These are phyloP conservation scores for Ectemnius continuus DNA, from an alignment of 2,888 invertebrate genomes.

Conservation along the genomic window DNA sequence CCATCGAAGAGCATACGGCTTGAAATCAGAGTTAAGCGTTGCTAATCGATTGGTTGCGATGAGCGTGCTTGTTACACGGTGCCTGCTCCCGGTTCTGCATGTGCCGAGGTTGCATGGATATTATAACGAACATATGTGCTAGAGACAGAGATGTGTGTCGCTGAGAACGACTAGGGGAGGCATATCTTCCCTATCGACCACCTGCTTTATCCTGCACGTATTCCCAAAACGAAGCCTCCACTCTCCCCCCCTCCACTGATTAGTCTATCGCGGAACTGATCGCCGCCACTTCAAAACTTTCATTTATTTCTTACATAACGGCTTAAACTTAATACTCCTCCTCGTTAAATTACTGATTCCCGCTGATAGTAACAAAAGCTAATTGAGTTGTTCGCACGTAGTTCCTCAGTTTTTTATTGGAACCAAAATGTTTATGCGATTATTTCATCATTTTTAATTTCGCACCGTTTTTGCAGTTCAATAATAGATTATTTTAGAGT, in stretches of 20 bases:
- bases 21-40: constrained; percentile 45
- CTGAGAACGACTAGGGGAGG: constrained; percentile 49
- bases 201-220: constrained; percentile 60
- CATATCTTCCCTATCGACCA: constrained; percentile 57
- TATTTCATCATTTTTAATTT: too few species aligned
- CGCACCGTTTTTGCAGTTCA: too few species aligned
- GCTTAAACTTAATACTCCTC: too few species aligned
- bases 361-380: too few species aligned
- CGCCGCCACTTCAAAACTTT: neutral
- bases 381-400: too few species aligned
- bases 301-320: too few species aligned
- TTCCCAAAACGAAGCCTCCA: constrained; percentile 43
- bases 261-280: constrained; percentile 9
- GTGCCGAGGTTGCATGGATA: constrained; percentile 66
- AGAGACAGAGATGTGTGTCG: constrained; percentile 55
- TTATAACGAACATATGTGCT: constrained; percentile 71
- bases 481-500: too few species aligned
- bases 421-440: too few species aligned
- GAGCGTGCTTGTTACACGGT: constrained; percentile 48
- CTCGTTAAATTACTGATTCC: too few species aligned
- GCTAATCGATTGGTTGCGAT: constrained; percentile 68
- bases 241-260: constrained; percentile 16
- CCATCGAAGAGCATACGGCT: constrained; percentile 48
- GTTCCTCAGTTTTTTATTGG: too few species aligned
- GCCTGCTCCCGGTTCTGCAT: constrained; percentile 22